A percentile compares a stretch with the other conserved stretches of the same genome.
Conservation (phyloP, 2,888 invertebrate species). For the Tachystola acroxantha region DNA sequence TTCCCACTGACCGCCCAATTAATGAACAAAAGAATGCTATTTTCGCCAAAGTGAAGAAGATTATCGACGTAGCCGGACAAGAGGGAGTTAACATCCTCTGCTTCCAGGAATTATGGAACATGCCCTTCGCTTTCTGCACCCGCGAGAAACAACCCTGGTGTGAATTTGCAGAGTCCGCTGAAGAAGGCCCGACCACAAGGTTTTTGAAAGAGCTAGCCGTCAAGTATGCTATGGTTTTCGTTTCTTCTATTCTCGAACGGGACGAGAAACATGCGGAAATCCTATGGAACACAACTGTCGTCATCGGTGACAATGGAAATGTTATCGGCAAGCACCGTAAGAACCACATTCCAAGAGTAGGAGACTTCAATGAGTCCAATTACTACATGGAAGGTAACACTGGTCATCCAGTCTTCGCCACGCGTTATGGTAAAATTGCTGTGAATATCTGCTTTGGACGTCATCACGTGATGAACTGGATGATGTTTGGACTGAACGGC, state of each 20-base stretch:
- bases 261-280: conserved; percentile 91
- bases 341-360: conserved; percentile 98
- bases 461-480: conserved; percentile 99
- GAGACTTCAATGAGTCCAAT: conserved; percentile 99
- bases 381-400: conserved; percentile 98
- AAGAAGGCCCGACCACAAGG: conserved; percentile 91
- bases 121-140: conserved; percentile 99
- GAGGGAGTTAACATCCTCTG: conserved; percentile 94
- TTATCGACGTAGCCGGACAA: conserved; percentile 89
- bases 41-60: conserved; percentile 85
- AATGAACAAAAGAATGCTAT: conserved; percentile 89
- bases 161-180: conserved; percentile 96
- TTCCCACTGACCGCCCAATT: conserved; percentile 87
- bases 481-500: conserved; percentile 98
- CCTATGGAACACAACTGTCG: conserved; percentile 97
- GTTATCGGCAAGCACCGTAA: conserved; percentile 98
- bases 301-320: conserved; percentile 92
- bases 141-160: conserved; percentile 98
- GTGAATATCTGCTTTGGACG: conserved; percentile 99
- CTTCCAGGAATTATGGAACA: conserved; percentile 98
- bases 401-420: conserved; percentile 96
- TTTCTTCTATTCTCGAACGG: conserved; percentile 96
- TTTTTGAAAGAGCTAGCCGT: conserved; percentile 89
- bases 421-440: conserved; percentile 92
- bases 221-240: conserved; percentile 94